A percentile compares a stretch with the other conserved stretches of the same genome.
These are phyloP conservation scores for Alviniconcha marisindica DNA, from an alignment of 1,140 invertebrate species.

Conservation along the genomic window DNA sequence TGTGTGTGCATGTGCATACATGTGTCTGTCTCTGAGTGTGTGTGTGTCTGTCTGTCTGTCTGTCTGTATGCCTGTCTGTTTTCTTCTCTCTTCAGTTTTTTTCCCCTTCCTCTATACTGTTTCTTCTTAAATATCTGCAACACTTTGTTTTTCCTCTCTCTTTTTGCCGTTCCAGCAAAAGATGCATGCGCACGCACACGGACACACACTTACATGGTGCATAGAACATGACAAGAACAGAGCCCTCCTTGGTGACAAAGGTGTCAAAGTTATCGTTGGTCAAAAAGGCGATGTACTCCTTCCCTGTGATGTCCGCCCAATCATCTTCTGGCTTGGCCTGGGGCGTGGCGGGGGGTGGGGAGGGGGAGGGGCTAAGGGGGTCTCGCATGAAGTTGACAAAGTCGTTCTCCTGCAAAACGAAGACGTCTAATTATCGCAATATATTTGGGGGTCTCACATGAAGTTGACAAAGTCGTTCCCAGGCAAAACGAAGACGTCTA, in stretches of 20 bases:
- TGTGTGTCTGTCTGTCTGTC: too few relatives aligned
- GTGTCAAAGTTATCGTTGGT: slow-evolving; percentile 78
- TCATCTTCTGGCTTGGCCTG: slow-evolving; percentile 67
- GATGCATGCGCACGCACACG: too few relatives aligned
- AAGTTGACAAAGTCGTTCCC: slow-evolving; percentile 82
- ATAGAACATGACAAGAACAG: slow-evolving; percentile 75
- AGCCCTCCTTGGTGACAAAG: slow-evolving; percentile 70
- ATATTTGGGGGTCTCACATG: slow-evolving; percentile 82
- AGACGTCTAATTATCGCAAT: too few relatives aligned
- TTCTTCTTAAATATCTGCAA: too few relatives aligned
- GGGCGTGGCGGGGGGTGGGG: slow-evolving; percentile 62
- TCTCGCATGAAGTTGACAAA: slow-evolving; percentile 83
- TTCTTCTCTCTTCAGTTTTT: too few relatives aligned
- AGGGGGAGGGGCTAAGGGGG: slow-evolving; percentile 77
- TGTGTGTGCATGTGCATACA: too few relatives aligned
- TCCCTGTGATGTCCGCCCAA: slow-evolving; percentile 76
- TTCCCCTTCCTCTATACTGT: too few relatives aligned
- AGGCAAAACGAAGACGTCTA: slow-evolving; percentile 76
- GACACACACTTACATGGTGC: slow-evolving; percentile 69
- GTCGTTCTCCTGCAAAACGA: slow-evolving; percentile 79
- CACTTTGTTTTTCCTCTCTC: too few relatives aligned
- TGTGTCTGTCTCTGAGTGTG: too few relatives aligned
- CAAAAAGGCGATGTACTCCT: slow-evolving; percentile 78
- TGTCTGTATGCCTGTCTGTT: too few relatives aligned
- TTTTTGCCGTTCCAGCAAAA: too few relatives aligned